phyloP scores from a whole-genome alignment of 2,113 vertebrate genomes.

The Myrmecophaga tridactyla region DNA sequence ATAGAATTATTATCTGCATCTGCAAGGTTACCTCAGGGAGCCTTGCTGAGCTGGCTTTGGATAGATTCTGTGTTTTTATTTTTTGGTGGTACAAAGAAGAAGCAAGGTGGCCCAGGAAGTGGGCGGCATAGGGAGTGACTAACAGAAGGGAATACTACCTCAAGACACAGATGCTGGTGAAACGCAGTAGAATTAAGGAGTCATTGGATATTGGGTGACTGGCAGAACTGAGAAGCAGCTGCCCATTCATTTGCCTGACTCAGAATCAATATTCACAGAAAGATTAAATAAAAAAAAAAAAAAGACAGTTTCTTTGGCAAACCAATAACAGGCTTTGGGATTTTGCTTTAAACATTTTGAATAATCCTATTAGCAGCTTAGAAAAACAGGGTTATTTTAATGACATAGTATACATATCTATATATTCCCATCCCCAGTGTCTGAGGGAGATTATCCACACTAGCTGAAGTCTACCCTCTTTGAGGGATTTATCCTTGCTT shows the following conservation, averaged over 20 bases:
- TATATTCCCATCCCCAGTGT: constrained; percentile 50
- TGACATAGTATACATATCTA: constrained; percentile 44
- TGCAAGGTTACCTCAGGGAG: background rate
- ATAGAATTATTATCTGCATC: fast-evolving
- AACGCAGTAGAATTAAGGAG: background rate
- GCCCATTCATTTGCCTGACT: background rate
- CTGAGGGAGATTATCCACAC: constrained; percentile 57
- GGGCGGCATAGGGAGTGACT: fast-evolving
- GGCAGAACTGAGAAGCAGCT: background rate
- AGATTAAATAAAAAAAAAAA: constrained; percentile 45
- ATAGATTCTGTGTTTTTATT: background rate
- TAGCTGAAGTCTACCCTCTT: constrained; percentile 43
- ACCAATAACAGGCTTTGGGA: constrained; percentile 68
- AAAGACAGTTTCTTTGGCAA: constrained; percentile 68
- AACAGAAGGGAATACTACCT: fast-evolving
- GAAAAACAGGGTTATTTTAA: constrained; percentile 73
- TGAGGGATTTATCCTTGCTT: background rate
- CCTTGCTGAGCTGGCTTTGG: background rate
- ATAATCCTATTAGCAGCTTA: constrained; percentile 82
- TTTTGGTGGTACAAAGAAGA: background rate
- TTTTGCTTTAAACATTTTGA: constrained; percentile 76
- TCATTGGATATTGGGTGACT: background rate
- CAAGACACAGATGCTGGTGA: background rate
- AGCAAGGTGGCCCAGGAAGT: fast-evolving
- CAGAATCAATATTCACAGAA: constrained; percentile 56